Percentiles rank a stretch among this genome's conserved stretches.
Conservation (phyloP, 2,888 invertebrate species). For the Morpho achilles region DNA sequence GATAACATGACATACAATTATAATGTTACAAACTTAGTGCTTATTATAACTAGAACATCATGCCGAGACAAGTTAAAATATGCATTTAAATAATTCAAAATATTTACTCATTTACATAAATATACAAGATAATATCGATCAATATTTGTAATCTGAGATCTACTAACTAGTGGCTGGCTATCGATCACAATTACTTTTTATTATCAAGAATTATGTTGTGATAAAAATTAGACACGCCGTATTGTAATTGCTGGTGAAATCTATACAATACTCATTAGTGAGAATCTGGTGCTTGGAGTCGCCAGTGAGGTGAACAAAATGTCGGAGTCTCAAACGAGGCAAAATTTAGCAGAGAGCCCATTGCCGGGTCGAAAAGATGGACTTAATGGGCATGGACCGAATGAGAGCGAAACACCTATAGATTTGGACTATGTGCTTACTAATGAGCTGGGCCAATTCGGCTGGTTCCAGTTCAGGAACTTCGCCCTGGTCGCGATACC, state of each 20-base stretch:
- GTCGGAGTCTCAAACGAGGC: neutral
- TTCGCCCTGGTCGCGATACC: conserved; percentile 79
- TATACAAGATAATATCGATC: neutral
- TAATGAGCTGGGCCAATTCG: conserved; percentile 77
- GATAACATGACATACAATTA: neutral
- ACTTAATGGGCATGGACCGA: neutral
- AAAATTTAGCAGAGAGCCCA: conserved; percentile 1
- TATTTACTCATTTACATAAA: too few species aligned
- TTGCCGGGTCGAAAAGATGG: neutral
- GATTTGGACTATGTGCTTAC: conserved; percentile 65
- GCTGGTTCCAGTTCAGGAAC: conserved; percentile 79
- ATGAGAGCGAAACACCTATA: conserved; percentile 17
- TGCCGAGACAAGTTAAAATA: too few species aligned
- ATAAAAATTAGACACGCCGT: too few species aligned
- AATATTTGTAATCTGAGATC: neutral
- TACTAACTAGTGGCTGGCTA: too few species aligned
- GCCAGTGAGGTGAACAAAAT: neutral
- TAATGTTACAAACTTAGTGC: neutral
- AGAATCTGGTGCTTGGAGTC: neutral
- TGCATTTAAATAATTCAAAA: too few species aligned
- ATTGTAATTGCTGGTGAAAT: too few species aligned
- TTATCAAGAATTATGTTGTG: too few species aligned
- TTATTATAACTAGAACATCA: neutral
- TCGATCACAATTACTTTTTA: too few species aligned
- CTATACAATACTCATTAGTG: conserved; percentile 2